Conservation (phyloP, 2,888 invertebrate genomes). For the Drosophila yooni region DNA sequence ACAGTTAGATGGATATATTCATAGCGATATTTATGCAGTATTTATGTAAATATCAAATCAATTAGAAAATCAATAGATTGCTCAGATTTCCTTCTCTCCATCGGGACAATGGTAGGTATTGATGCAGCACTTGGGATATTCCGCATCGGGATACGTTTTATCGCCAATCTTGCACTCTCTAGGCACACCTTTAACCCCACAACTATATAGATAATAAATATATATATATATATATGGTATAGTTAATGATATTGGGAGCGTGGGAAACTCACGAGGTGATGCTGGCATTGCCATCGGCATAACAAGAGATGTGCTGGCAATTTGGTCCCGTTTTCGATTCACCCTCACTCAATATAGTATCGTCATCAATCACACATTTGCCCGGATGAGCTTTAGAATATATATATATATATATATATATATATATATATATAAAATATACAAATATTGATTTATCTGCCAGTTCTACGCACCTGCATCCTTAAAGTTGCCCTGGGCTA, state of each 20-base stretch:
- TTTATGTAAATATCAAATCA: not conserved
- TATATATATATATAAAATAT: not conserved
- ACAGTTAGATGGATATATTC: not conserved
- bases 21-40: not conserved
- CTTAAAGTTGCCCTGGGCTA: not conserved
- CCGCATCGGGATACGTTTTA: constrained; percentile 28
- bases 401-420: not conserved
- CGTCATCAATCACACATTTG: constrained; percentile 47
- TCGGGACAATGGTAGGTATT: constrained; percentile 15
- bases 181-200: constrained; percentile 7
- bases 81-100: constrained; percentile 6
- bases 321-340: not conserved
- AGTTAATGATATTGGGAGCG: not conserved
- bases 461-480: not conserved
- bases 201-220: constrained; percentile 27
- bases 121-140: constrained; percentile 39
- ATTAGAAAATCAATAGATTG: not conserved
- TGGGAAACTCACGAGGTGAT: not conserved
- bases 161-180: constrained; percentile 34
- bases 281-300: not conserved
- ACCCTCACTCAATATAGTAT: constrained; percentile 43
- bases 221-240: not conserved
- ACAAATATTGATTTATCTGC: not conserved
- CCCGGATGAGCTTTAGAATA: constrained; percentile 45
- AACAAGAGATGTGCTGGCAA: not conserved